Base-by-base conservation (phyloP, 1,140 invertebrate species). In the Apocrypta bakeri region DNA sequence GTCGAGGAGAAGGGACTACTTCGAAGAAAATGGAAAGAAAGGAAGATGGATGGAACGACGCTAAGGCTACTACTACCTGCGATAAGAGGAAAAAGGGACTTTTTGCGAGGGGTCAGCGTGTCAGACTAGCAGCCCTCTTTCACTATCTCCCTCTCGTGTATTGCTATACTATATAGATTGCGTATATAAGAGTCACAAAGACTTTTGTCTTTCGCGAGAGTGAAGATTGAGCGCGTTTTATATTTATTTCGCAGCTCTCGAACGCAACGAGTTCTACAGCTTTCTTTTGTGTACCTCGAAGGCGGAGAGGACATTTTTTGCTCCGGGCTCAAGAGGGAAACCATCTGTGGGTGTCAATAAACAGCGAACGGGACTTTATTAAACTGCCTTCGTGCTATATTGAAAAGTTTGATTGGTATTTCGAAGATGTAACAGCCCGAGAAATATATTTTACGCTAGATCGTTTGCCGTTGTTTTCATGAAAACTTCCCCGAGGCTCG, bases 1-100 rank as follows among this genome's bases (percentile, higher is more conserved):
- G 93, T 93, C 92, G 92, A 14, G 68, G 72, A 79, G 21, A 31
- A 85, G 73, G 81, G 81, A 73, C 74, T 78, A 87, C 85, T 83
- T 85, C 85, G 86, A 91, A 89, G 89, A 91, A 91, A 91, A 91
- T 90, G 89, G 87, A 91, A 92, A 91, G 90, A 91, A 91, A 90
- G 87, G 89, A 91, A 91, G 90, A 91, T 90, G 90, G 89, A 91
- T 91, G 90, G 89, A 90, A 88, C 82, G 88, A 86, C 87, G 89
- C 56, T 17, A 25, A 21, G 21, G 69, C 69, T 33, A 31, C 69
- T 40, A 24, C 33, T n/a, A 40, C 85, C 86, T 82, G 87, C 87
- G 87, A 88, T 86, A 87, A 88, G 87, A 87, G 85, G 84, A 27
- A 84, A 83, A 80, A 25, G 27, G 6, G 63, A 77, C 27, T 72